Base-by-base conservation (phyloP, 2,797 vertebrate species). In the Passerculus sandwichensis region DNA sequence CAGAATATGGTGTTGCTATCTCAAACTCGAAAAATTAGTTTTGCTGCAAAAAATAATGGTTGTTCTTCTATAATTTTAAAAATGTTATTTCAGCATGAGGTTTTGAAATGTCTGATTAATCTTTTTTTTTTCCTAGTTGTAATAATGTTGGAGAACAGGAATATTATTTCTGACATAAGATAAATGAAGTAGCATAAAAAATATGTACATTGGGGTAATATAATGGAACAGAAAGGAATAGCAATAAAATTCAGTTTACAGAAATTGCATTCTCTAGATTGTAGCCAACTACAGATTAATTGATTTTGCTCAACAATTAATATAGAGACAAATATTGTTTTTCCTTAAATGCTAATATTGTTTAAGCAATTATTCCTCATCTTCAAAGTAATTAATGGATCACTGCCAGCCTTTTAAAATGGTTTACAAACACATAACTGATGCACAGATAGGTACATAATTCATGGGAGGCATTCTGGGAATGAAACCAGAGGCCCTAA, bases 81-180 rank as follows among this genome's bases (percentile, higher is more conserved):
- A 93, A 94, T 45, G 44, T 73, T 86, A 77, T 62, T 86, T 89
- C 71, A 88, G 29, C 34, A 77, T 47, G 56, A 79, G 53, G 77
- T 75, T 94, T 79, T 69, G 75, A 96, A 96, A 27, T 32, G 22
- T 51, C 91, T 84, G 84, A 95, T 91, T 95, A 73, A 85, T 96
- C 86, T 92, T 95, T 95, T 79, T 72, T 69, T 71, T 80, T 76
- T 15, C 42, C 64, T 66, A 40, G 71, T 90, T 94, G 45, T 54
- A 92, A 93, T 90, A 95, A 91, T 6, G 12, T 50, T 74, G 13
- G 3, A 93, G 71, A 95, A 40, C 30, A 82, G 70, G 51, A 94
- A 83, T 88, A 93, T 84, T 92, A 74, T 64, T 94, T 88, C 89
- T 94, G 94, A 92, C 91, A 92, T 36, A 67, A 93, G 94, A 97